These are phyloP conservation scores for Diorhabda sublineata DNA, from an alignment of 1,140 invertebrate species.

Conservation along the genomic window DNA sequence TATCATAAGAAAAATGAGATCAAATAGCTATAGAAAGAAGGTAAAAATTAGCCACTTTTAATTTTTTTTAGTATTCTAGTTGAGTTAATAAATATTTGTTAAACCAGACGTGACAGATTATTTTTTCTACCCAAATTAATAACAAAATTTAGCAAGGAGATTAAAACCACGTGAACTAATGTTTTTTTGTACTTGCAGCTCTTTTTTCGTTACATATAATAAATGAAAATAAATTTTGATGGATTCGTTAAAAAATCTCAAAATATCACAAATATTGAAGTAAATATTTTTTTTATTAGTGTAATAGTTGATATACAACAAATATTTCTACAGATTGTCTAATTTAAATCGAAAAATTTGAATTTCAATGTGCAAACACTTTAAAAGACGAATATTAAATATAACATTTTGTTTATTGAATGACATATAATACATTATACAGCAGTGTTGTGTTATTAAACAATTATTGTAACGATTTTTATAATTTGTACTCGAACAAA, in stretches of 20 bases:
- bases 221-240: too few species aligned
- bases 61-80: too few species aligned
- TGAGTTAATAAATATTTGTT: too few species aligned
- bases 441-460: conserved; percentile 28
- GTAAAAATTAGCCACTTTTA: too few species aligned
- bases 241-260: not conserved
- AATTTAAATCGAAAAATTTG: conserved; percentile 23
- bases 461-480: conserved; percentile 23
- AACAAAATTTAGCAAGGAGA: too few species aligned
- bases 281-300: conserved; percentile 5
- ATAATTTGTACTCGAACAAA: conserved; percentile 31
- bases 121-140: too few species aligned
- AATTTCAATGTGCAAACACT: conserved; percentile 23
- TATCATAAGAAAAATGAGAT: too few species aligned
- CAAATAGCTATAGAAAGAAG: too few species aligned
- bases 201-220: too few species aligned
- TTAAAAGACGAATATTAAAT: conserved; percentile 16
- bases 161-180: too few species aligned
- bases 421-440: conserved; percentile 27
- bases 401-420: conserved; percentile 24
- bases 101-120: too few species aligned
- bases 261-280: not conserved
- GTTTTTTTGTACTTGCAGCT: too few species aligned
- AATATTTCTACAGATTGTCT: conserved; percentile 22
- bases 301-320: not conserved